These are phyloP conservation scores for Coptotermes formosanus DNA, from an alignment of 1,140 invertebrate genomes.

Conservation along the genomic window DNA sequence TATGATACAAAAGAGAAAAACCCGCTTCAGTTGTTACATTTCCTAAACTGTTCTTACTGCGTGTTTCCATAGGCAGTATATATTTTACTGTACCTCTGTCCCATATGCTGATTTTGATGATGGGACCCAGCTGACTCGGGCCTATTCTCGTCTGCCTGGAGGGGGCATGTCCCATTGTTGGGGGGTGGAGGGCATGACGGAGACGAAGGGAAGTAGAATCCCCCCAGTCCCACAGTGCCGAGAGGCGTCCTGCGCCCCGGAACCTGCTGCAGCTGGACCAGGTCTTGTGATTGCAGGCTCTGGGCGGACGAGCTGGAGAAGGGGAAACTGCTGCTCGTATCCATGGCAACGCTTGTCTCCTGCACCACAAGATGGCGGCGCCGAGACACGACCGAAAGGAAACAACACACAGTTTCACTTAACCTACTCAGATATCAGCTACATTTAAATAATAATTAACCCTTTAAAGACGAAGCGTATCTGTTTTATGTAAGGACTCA, in stretches of 20 bases:
- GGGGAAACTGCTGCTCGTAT: slow-evolving; percentile 18
- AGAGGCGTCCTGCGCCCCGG: slow-evolving; percentile 75
- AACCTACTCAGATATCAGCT: not conserved
- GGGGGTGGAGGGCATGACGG: slow-evolving; percentile 50
- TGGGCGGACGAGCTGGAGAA: slow-evolving; percentile 2
- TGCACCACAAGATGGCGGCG: slow-evolving; percentile 27
- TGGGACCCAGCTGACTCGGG: slow-evolving; percentile 55
- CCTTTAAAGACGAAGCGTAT: too few species aligned
- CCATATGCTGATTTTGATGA: not conserved
- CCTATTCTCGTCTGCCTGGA: slow-evolving; percentile 74
- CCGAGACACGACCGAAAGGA: not conserved
- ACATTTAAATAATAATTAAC: not conserved
- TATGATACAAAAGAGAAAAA: too few species aligned
- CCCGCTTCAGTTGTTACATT: too few species aligned
- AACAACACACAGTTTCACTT: not conserved
- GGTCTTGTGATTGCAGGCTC: not conserved
- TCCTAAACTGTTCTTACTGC: too few species aligned
- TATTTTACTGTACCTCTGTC: not conserved
- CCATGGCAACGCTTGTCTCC: slow-evolving; percentile 21
- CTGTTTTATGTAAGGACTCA: too few species aligned
- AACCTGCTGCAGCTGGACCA: slow-evolving; percentile 44
- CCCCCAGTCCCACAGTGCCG: slow-evolving; percentile 76
- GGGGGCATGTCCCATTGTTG: not conserved
- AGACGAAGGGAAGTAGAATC: slow-evolving; percentile 69
- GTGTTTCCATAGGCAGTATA: too few species aligned